phyloP scores from a whole-genome alignment of 1,140 invertebrate genomes.

The Rhizoglyphus robini region DNA sequence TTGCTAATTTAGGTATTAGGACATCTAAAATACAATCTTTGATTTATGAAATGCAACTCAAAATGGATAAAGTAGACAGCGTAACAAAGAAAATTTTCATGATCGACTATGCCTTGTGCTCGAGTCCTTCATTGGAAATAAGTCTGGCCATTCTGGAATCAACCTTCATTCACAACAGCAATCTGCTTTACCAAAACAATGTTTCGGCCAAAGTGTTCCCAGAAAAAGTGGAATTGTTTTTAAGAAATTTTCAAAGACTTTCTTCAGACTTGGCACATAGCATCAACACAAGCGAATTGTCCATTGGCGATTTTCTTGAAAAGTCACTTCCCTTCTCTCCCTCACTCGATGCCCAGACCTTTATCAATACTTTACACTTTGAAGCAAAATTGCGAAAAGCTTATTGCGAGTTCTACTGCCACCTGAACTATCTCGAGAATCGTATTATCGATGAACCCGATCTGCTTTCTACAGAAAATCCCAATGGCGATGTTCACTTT shows the following conservation, averaged over 20 bases:
- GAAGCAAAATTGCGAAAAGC: not conserved
- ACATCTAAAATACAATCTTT: conserved; percentile 14
- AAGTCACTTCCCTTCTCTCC: not conserved
- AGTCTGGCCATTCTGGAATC: conserved; percentile 11
- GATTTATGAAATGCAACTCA: conserved; percentile 12
- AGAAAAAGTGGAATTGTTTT: conserved; percentile 7
- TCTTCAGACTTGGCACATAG: not conserved
- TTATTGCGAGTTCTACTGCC: not conserved
- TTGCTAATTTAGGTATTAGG: not conserved
- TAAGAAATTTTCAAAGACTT: not conserved
- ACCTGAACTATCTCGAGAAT: not conserved
- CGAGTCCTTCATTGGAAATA: conserved; percentile 12
- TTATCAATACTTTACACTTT: not conserved
- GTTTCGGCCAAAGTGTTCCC: not conserved
- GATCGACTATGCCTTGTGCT: conserved; percentile 12
- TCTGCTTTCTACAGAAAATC: not conserved
- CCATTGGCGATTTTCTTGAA: not conserved
- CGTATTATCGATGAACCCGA: not conserved
- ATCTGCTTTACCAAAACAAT: not conserved
- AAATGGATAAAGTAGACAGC: conserved; percentile 4
- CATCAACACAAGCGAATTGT: not conserved
- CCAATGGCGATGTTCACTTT: not conserved
- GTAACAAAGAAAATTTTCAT: conserved; percentile 12
- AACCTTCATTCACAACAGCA: not conserved
- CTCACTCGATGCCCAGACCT: not conserved